These are phyloP conservation scores for Danaus plexippus DNA, from an alignment of 1,140 invertebrate species.

Conservation along the genomic window DNA sequence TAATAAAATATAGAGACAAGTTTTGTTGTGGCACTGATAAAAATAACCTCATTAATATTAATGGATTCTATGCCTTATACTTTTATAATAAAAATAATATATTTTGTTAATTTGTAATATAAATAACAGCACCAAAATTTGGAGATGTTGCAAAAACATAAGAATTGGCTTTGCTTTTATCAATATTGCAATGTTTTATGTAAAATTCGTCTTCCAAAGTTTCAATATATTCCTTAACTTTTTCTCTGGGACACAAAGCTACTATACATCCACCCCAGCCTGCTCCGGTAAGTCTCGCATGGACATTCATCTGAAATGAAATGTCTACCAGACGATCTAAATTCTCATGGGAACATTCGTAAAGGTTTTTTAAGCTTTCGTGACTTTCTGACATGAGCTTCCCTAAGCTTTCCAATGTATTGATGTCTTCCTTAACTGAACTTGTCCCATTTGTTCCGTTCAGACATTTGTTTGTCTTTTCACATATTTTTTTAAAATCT, in stretches of 20 bases:
- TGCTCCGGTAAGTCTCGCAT: slow-evolving; percentile 93
- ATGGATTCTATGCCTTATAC: no score
- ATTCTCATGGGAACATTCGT: slow-evolving; percentile 94
- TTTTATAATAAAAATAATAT: background rate
- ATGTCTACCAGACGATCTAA: slow-evolving; percentile 88
- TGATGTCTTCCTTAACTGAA: slow-evolving; percentile 11
- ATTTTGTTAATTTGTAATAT: slow-evolving; percentile 13
- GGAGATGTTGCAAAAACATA: slow-evolving; percentile 74
- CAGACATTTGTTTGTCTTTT: slow-evolving; percentile 70
- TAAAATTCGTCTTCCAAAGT: slow-evolving; percentile 82
- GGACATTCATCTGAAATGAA: slow-evolving; percentile 81
- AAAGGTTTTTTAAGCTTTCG: slow-evolving; percentile 85
- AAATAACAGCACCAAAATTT: slow-evolving; percentile 71
- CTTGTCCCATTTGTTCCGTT: slow-evolving; percentile 42
- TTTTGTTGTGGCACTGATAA: no score
- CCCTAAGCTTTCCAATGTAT: slow-evolving; percentile 78
- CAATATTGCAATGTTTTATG: slow-evolving; percentile 63
- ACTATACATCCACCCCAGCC: slow-evolving; percentile 98
- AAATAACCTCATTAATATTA: no score
- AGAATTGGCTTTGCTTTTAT: slow-evolving; percentile 53
- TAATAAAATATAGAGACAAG: no score
- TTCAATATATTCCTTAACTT: slow-evolving; percentile 79
- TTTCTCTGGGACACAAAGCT: slow-evolving; percentile 80
- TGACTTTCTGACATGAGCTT: slow-evolving; percentile 93
- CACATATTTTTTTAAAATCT: slow-evolving; percentile 80